Conservation (phyloP, 2,888 invertebrate genomes). For the Himalopsyche japonica region DNA sequence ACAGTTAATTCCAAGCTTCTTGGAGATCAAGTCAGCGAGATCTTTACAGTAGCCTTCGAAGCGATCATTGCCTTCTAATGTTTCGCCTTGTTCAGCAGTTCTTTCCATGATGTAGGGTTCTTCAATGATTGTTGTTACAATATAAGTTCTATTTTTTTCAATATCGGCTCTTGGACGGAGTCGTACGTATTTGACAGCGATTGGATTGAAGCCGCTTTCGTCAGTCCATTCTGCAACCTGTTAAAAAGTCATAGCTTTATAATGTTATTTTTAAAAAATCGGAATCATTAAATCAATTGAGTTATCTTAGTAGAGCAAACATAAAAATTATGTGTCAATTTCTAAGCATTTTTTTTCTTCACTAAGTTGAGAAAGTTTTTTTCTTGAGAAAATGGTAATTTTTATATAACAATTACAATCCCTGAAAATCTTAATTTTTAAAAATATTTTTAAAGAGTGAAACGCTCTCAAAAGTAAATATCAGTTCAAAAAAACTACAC, state of each 20-base stretch:
- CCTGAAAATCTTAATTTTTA: no score
- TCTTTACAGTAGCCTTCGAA: conserved; percentile 94
- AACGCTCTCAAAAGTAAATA: no score
- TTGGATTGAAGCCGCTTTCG: conserved; percentile 72
- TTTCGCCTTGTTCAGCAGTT: conserved; percentile 67
- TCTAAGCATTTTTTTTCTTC: no score
- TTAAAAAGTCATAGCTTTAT: neutral
- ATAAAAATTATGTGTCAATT: no score
- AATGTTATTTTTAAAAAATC: neutral
- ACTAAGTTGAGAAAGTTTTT: no score
- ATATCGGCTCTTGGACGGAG: conserved; percentile 71
- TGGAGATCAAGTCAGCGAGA: conserved; percentile 79
- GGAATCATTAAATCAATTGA: no score
- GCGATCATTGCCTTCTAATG: conserved; percentile 72
- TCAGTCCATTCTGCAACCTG: conserved; percentile 89
- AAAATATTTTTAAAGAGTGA: no score
- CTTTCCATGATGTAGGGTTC: conserved; percentile 86
- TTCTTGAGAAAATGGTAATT: no score
- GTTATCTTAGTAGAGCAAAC: no score
- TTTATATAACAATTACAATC: no score
- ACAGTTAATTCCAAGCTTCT: conserved; percentile 84
- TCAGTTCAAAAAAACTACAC: no score
- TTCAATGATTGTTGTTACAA: conserved; percentile 84
- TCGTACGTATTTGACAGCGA: conserved; percentile 76
- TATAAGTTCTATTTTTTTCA: conserved; percentile 82